These are phyloP conservation scores for Brachionus manjavacas DNA, from an alignment of 1,140 invertebrate genomes.

Conservation along the genomic window DNA sequence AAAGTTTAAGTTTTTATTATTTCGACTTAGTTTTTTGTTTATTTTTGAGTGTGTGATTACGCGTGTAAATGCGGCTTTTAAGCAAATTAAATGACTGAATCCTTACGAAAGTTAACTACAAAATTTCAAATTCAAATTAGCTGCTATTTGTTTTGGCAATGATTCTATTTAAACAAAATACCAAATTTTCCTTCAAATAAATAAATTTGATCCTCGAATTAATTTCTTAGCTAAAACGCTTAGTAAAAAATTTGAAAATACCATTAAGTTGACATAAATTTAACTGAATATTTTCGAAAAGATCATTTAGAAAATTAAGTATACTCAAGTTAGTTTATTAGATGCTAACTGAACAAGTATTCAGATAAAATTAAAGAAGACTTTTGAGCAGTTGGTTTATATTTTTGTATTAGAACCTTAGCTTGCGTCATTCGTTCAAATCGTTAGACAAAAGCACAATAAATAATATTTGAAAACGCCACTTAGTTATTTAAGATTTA, in stretches of 20 bases:
- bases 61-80: background rate
- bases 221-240: background rate
- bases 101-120: background rate
- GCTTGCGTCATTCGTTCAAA: background rate
- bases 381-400: background rate
- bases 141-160: background rate
- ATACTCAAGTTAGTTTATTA: background rate
- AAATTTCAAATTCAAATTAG: background rate
- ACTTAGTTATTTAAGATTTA: background rate
- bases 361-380: background rate
- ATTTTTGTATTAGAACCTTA: background rate
- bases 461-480: background rate
- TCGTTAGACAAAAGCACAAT: background rate
- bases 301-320: background rate
- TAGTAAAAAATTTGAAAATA: background rate
- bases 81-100: background rate
- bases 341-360: background rate
- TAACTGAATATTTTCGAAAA: background rate
- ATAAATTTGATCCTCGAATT: constrained; percentile 7
- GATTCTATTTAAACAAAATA: background rate
- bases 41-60: background rate
- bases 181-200: background rate
- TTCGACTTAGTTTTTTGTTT: background rate
- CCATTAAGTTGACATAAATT: constrained; percentile 18
- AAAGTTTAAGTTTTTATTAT: background rate